Evolutionary conservation across 2,113 vertebrate genomes (phyloP).

Genomic region (Macrotis lagotis): DNA sequence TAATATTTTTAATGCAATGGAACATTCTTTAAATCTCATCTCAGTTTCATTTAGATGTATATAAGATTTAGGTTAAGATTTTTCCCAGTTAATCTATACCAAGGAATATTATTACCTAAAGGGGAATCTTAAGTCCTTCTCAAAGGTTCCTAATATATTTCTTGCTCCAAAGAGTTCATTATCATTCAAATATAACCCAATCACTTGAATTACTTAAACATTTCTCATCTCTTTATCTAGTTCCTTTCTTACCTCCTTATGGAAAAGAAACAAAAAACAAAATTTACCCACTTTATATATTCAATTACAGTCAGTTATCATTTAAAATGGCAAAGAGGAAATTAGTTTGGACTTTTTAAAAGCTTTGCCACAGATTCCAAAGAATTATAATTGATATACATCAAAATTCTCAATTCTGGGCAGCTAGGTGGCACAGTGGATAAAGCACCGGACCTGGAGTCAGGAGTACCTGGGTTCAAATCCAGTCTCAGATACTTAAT

Average conservation of each 20-base stretch:
- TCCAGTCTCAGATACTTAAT: no score
- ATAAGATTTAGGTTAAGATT: not conserved
- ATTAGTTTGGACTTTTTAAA: not conserved
- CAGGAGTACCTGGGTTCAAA: no score
- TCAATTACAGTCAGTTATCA: not conserved
- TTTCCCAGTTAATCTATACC: not conserved
- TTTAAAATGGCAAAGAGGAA: constrained; percentile 33
- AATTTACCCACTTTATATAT: not conserved
- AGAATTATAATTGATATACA: not conserved
- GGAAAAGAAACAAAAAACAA: not conserved
- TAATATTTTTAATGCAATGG: not conserved
- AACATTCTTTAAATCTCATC: not conserved
- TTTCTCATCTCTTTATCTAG: not conserved
- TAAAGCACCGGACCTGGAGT: no score
- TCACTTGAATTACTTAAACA: not conserved
- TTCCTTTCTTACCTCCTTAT: not conserved
- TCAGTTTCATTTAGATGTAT: not conserved
- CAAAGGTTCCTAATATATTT: not conserved
- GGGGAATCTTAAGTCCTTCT: not conserved
- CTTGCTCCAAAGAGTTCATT: not conserved
- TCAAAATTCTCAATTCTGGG: constrained; percentile 9
- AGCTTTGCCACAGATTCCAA: not conserved
- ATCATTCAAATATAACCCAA: not conserved
- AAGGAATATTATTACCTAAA: not conserved
- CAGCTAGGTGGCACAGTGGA: no score